Conservation (phyloP, 2,113 vertebrate genomes). For the Potamarius usumacintae region DNA sequence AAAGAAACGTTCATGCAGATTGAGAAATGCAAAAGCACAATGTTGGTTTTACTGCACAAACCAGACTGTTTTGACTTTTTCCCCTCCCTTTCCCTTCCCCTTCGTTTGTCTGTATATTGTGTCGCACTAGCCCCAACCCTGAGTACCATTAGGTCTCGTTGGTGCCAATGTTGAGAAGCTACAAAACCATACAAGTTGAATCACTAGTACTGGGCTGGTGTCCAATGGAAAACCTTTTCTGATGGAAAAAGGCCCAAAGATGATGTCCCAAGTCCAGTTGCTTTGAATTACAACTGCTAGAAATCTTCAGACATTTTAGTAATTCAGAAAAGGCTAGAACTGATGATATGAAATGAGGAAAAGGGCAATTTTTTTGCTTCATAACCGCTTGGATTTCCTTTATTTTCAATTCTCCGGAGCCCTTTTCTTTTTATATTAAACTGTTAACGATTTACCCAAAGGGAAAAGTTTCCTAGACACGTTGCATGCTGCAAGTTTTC, state of each 20-base stretch:
- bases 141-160: constrained; percentile 4
- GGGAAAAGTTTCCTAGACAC: constrained; percentile 54
- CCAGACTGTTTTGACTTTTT: neutral
- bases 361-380: constrained; percentile 35
- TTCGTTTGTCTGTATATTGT: constrained; percentile 30
- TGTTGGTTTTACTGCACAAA: constrained; percentile 10
- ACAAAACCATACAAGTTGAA: neutral
- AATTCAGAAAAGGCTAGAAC: constrained; percentile 49
- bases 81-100: neutral
- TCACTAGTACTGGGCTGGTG: constrained; percentile 16
- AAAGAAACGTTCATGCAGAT: neutral
- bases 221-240: neutral
- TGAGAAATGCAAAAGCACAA: neutral
- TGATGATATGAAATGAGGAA: constrained; percentile 13
- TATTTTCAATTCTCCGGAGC: constrained; percentile 10
- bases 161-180: constrained; percentile 1
- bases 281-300: constrained; percentile 23
- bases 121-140: constrained; percentile 13
- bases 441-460: constrained; percentile 34
- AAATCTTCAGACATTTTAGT: neutral
- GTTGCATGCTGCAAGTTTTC: constrained; percentile 40
- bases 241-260: neutral
- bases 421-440: constrained; percentile 33
- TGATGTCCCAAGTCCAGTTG: constrained; percentile 24
- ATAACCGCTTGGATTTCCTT: constrained; percentile 50